Percentiles rank a stretch among this genome's conserved stretches.
phyloP scores from a whole-genome alignment of 1,140 invertebrate genomes.

The Telenomus remus region DNA sequence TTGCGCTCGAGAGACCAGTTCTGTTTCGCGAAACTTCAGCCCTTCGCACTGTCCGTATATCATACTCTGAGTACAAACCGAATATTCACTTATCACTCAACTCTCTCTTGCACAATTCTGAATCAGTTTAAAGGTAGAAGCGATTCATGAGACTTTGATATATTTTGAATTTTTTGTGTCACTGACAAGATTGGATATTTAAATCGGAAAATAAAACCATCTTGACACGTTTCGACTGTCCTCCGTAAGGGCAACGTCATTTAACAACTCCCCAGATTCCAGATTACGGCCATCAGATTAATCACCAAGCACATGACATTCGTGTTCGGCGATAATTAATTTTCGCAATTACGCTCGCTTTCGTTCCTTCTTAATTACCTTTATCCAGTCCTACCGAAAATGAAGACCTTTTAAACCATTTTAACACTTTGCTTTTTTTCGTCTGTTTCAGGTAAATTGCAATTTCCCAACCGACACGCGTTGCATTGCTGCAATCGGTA shows the following conservation, averaged over 20 bases:
- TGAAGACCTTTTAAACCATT: neutral
- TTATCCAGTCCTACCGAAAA: slow-evolving; percentile 24
- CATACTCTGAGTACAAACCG: slow-evolving; percentile 43
- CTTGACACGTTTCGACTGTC: slow-evolving; percentile 37
- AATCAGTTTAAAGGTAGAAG: neutral
- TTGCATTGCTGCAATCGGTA: slow-evolving; percentile 4
- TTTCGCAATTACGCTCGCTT: slow-evolving; percentile 68
- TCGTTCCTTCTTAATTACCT: slow-evolving; percentile 46
- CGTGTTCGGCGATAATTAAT: slow-evolving; percentile 73
- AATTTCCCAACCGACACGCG: slow-evolving; percentile 5
- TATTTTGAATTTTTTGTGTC: no score
- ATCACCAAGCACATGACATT: slow-evolving; percentile 72
- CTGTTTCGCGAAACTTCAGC: slow-evolving; percentile 45
- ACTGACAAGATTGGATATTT: no score
- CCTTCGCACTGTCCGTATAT: slow-evolving; percentile 39
- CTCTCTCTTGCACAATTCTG: slow-evolving; percentile 10
- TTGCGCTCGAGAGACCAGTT: slow-evolving; percentile 62
- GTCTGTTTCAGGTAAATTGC: slow-evolving; percentile 68
- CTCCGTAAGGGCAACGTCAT: slow-evolving; percentile 61
- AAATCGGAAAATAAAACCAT: neutral
- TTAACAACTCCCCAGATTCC: slow-evolving; percentile 69
- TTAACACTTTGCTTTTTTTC: slow-evolving; percentile 1
- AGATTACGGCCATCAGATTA: slow-evolving; percentile 71
- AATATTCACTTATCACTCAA: slow-evolving; percentile 46
- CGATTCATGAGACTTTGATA: no score